These are phyloP conservation scores for Cairina moschata DNA, from an alignment of 2,113 vertebrate species.

Conservation along the genomic window DNA sequence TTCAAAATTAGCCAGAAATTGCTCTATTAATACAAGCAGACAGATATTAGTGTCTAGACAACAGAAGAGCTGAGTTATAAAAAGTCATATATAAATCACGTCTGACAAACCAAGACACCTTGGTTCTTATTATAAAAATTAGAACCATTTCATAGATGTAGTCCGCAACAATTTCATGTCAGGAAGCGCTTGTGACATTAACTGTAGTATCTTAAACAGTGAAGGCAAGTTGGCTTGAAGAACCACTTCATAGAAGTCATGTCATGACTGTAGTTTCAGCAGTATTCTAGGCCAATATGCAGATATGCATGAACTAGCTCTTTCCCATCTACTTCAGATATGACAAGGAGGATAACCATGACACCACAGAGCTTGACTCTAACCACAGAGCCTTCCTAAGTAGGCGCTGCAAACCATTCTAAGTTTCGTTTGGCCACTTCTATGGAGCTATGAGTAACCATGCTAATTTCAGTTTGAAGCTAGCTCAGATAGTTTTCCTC, in stretches of 20 bases:
- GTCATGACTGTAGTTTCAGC: neutral
- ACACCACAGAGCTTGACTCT: slow-evolving; percentile 8
- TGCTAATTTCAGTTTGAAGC: neutral
- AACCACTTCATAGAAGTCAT: neutral
- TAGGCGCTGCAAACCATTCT: neutral
- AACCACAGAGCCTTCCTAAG: slow-evolving; percentile 22
- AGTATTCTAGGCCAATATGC: neutral
- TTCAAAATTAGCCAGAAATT: neutral
- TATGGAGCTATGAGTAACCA: neutral
- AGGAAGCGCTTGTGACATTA: neutral
- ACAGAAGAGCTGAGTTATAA: neutral
- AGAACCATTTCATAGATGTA: neutral
- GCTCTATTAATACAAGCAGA: neutral
- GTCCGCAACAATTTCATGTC: neutral
- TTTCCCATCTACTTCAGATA: slow-evolving; percentile 28
- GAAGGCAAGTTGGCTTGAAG: neutral
- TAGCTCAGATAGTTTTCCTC: neutral
- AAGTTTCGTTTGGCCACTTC: neutral
- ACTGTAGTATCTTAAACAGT: neutral
- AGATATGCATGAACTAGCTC: neutral
- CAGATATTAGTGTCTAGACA: neutral
- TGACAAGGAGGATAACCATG: slow-evolving; percentile 19
- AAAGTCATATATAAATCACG: neutral
- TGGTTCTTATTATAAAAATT: neutral
- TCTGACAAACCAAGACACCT: neutral